Conservation (phyloP, 1,140 invertebrate genomes). For the Sycophila sp. region DNA sequence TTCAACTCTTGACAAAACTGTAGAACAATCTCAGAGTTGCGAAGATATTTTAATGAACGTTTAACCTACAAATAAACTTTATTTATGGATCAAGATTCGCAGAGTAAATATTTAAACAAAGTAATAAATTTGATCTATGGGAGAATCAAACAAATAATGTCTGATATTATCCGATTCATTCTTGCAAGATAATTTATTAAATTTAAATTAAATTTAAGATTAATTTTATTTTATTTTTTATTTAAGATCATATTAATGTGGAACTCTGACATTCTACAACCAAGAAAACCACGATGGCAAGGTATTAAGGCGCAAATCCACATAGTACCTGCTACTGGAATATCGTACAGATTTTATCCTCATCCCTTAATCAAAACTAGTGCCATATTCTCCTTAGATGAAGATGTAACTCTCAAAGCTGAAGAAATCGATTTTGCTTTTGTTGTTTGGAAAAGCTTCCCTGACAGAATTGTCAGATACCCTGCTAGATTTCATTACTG, state of each 20-base stretch:
- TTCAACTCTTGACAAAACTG: constrained; percentile 83
- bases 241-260: constrained; percentile 89
- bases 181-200: not conserved
- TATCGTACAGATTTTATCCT: constrained; percentile 86
- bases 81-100: no score
- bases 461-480: constrained; percentile 94
- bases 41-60: constrained; percentile 98
- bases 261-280: constrained; percentile 85
- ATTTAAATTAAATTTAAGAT: no score
- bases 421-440: constrained; percentile 98
- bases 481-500: constrained; percentile 93
- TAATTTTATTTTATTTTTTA: no score
- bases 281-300: constrained; percentile 78
- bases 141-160: no score
- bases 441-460: constrained; percentile 92
- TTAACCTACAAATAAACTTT: no score
- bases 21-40: constrained; percentile 92
- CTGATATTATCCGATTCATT: no score
- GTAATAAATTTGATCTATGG: no score
- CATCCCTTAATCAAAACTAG: constrained; percentile 87
- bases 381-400: constrained; percentile 92
- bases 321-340: constrained; percentile 73
- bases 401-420: constrained; percentile 88
- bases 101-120: no score
- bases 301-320: constrained; percentile 80